Evolutionary conservation across 1,140 invertebrate species (phyloP).

Genomic region (Eubasilissa regina): DNA sequence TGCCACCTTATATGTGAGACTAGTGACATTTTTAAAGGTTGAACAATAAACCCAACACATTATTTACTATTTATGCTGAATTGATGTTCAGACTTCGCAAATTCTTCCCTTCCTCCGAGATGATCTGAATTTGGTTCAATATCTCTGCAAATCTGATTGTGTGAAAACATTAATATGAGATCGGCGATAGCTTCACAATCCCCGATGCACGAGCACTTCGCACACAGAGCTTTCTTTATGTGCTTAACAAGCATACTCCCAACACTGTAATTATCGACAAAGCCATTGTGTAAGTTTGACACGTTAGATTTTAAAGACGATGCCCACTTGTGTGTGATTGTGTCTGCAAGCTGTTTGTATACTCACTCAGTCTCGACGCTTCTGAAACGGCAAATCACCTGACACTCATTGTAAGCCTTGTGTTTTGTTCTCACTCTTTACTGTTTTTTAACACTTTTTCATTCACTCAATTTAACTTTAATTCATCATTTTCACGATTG

Average conservation of each 20-base stretch:
- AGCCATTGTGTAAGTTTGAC: background rate
- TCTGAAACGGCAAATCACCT: background rate
- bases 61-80: no score
- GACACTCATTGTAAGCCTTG: no score
- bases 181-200: background rate
- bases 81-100: no score
- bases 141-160: background rate
- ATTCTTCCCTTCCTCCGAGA: no score
- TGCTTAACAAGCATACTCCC: slow-evolving; percentile 19
- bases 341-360: slow-evolving; percentile 15
- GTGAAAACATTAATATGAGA: background rate
- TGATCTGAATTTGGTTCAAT: no score
- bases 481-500: no score
- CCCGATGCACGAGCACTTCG: slow-evolving; percentile 16
- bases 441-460: no score
- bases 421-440: no score
- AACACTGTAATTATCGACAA: background rate
- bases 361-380: slow-evolving; percentile 11
- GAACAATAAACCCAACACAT: no score
- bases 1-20: no score
- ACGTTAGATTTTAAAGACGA: slow-evolving; percentile 1
- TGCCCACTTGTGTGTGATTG: slow-evolving; percentile 32
- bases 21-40: no score
- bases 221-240: slow-evolving; percentile 24
- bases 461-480: no score